These are phyloP conservation scores for Microcebus jonahi DNA, from an alignment of 2,113 vertebrate species.

Conservation along the genomic window DNA sequence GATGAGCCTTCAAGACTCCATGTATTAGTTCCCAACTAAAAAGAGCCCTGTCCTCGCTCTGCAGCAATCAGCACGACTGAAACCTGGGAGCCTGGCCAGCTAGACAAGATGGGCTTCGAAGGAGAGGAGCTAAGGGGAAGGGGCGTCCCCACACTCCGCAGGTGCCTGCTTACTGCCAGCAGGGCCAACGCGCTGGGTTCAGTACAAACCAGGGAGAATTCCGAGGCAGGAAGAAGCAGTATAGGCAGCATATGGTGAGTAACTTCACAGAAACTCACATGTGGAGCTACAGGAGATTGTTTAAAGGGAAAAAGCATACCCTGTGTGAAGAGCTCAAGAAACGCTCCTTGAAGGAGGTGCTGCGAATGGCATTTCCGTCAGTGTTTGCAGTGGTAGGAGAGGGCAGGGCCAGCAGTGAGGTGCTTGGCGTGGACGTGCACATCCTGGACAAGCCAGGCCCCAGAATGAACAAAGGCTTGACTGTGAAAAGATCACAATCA, in stretches of 20 bases:
- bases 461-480: slow-evolving; percentile 40
- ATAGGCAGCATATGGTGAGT: background rate
- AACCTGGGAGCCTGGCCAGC: background rate
- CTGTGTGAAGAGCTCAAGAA: background rate
- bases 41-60: background rate
- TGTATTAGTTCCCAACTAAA: slow-evolving; percentile 42
- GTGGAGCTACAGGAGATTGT: background rate
- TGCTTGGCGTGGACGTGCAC: background rate
- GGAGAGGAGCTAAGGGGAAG: background rate
- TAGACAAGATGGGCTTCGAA: slow-evolving; percentile 9
- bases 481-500: slow-evolving; percentile 2
- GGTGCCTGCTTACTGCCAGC: background rate
- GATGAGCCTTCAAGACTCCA: background rate
- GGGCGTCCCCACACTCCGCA: background rate
- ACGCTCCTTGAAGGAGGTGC: background rate
- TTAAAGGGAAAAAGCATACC: background rate
- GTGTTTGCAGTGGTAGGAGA: background rate
- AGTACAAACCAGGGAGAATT: background rate
- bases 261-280: background rate
- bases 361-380: background rate
- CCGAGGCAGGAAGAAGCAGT: background rate
- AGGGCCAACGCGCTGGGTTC: background rate
- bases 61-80: slow-evolving; percentile 34
- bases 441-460: background rate
- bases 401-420: background rate